Base-by-base conservation (phyloP, 2,113 vertebrate species). In the Pterocles orientalis region DNA sequence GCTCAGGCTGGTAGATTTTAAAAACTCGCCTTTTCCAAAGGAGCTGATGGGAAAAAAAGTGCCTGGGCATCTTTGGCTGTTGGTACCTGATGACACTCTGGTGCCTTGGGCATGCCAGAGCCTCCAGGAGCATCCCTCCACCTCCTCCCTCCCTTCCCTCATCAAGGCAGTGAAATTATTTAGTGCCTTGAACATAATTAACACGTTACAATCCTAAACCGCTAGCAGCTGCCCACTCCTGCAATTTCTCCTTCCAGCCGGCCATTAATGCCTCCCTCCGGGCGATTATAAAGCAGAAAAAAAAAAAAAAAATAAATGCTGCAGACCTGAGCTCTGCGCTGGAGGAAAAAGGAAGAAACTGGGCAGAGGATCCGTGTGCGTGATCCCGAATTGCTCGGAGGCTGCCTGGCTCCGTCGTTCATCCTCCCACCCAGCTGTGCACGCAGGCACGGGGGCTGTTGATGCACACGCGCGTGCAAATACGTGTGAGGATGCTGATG, bases 31-130 rank as follows among this genome's bases (percentile, higher is more conserved):
- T 54, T 56, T 82, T 2, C 21, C 24, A 1, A 29, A 45, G 41
- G 41, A 72, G 2, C 18, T 14, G 51, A 2, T 4, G 21, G 50
- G 58, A 48, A 18, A 1, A 7, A 7, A 54, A 65, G 34, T 29
- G 13, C 9, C 45, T 5, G 75, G 0, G 51, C 48, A 6, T 26
- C 71, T n/a, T 5, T 2, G n/a, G 50, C 19, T 26, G 4, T 1
- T 1, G 31, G 16, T 13, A 6, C 41, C 12, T 1, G 0, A 4
- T 78, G 61, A 62, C 47, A 41, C 53, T 50, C 29, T 13, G 1
- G 53, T 1, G 0, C 23, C 18, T 53, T 16, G 41, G 62, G 31
- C 1, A 0, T 1, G 3, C 26, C 19, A 8, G n/a, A 13, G 10
- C 62, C 62, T 36, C 34, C 50, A 8, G 26, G 53, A 79, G 25